These are phyloP conservation scores for Petrocephalus sullivani DNA, from an alignment of 2,797 vertebrate genomes.

Conservation along the genomic window DNA sequence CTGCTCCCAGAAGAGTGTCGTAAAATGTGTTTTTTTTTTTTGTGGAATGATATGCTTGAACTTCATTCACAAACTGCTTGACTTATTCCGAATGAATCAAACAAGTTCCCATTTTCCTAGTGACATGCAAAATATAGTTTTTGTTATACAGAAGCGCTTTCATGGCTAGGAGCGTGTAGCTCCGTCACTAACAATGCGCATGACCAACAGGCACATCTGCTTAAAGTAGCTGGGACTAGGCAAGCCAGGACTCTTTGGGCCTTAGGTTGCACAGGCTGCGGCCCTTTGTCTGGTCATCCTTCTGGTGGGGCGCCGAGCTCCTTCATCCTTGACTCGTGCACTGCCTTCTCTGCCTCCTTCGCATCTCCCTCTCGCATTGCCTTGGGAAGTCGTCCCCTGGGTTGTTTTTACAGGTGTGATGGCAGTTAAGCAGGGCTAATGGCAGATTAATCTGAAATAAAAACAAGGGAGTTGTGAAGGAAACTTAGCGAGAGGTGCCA, in stretches of 20 bases:
- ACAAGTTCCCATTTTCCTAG: background rate
- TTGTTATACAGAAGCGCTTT: background rate
- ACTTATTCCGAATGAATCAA: background rate
- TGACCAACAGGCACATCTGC: background rate
- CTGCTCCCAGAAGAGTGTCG: background rate
- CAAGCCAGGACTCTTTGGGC: background rate
- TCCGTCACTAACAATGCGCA: background rate
- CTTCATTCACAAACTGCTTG: background rate
- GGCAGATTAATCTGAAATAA: slow-evolving; percentile 11
- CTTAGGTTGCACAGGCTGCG: too few species aligned
- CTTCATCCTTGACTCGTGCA: background rate
- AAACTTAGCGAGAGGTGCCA: background rate
- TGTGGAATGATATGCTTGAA: background rate
- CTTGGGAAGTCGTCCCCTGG: slow-evolving; percentile 39
- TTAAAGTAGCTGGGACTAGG: background rate
- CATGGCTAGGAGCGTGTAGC: background rate
- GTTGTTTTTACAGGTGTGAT: slow-evolving; percentile 56
- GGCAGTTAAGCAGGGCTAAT: slow-evolving; percentile 31
- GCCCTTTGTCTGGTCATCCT: background rate
- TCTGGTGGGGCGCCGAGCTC: background rate
- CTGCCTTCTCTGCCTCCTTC: background rate
- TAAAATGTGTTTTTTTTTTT: background rate
- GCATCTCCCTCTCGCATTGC: slow-evolving; percentile 28
- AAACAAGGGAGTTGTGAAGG: background rate
- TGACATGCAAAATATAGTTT: background rate